Conservation (phyloP, 2,888 invertebrate genomes). For the Drosophila aldrichi region DNA sequence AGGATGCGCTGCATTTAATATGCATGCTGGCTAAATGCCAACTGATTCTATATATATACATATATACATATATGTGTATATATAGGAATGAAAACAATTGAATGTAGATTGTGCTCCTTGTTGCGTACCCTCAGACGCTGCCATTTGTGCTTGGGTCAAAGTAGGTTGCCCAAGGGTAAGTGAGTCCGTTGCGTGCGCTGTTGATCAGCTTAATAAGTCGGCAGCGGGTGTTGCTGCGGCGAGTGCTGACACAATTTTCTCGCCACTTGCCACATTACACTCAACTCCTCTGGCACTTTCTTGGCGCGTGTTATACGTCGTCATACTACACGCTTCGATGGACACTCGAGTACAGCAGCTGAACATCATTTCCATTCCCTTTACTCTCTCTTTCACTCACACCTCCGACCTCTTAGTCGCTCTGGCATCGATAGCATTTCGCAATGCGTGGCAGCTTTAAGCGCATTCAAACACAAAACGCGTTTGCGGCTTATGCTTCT, state of each 20-base stretch:
- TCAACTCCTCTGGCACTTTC: conserved; percentile 28
- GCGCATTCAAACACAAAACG: conserved; percentile 30
- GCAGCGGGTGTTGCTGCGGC: conserved; percentile 25
- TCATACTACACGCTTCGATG: conserved; percentile 70
- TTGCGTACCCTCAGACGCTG: conserved; percentile 65
- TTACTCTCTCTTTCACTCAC: conserved; percentile 39
- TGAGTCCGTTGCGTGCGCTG: conserved; percentile 53
- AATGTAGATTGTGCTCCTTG: conserved; percentile 61
- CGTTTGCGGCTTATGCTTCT: conserved; percentile 44
- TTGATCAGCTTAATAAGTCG: conserved; percentile 64
- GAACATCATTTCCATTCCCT: conserved; percentile 62
- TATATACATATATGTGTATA: background rate
- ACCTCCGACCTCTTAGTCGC: conserved; percentile 25
- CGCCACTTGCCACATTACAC: conserved; percentile 35
- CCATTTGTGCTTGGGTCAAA: conserved; percentile 34
- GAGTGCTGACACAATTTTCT: conserved; percentile 66
- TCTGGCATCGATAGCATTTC: conserved; percentile 68
- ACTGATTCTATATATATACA: conserved; percentile 46
- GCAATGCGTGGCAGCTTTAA: conserved; percentile 53
- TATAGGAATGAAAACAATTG: conserved; percentile 54
- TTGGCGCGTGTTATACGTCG: conserved; percentile 54
- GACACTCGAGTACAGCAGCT: conserved; percentile 56
- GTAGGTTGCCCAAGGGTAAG: conserved; percentile 39
- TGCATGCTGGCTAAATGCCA: conserved; percentile 68
- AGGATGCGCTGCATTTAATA: conserved; percentile 55